Evolutionary conservation across 1,140 invertebrate genomes (phyloP).

Genomic region (Philotrypesis tridentata): DNA sequence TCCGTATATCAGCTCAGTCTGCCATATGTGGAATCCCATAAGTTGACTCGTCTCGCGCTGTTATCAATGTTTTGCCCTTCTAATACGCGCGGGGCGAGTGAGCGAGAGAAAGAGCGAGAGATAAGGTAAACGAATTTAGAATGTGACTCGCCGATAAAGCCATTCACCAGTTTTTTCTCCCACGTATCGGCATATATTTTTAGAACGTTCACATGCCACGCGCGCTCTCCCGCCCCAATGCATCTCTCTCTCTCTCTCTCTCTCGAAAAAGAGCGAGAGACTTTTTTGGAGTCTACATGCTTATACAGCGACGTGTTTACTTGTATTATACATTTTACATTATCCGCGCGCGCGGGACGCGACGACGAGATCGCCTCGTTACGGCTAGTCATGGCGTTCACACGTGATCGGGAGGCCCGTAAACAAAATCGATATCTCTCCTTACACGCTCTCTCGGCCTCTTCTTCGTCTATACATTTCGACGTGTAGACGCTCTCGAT

Average conservation of each 20-base stretch:
- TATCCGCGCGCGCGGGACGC: no score
- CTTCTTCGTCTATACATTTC: conserved; percentile 6
- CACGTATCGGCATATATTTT: background rate
- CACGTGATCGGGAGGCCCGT: conserved; percentile 56
- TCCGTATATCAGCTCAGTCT: no score
- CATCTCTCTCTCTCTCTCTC: no score
- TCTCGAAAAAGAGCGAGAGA: background rate
- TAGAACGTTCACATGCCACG: background rate
- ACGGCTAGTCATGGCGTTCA: conserved; percentile 55
- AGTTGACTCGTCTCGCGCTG: no score
- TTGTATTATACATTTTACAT: no score
- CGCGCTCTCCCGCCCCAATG: no score
- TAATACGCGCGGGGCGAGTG: no score
- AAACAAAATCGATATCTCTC: conserved; percentile 62
- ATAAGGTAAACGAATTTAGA: background rate
- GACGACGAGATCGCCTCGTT: conserved; percentile 33
- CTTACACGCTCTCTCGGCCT: background rate
- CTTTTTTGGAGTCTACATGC: no score
- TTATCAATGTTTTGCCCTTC: background rate
- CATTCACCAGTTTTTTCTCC: background rate
- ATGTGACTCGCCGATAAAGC: no score
- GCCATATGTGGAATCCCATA: no score
- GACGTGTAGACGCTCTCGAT: background rate
- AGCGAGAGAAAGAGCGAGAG: no score
- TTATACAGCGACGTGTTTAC: no score